These are phyloP conservation scores for Pseudorasbora parva DNA, from an alignment of 2,113 vertebrate genomes.

Conservation along the genomic window DNA sequence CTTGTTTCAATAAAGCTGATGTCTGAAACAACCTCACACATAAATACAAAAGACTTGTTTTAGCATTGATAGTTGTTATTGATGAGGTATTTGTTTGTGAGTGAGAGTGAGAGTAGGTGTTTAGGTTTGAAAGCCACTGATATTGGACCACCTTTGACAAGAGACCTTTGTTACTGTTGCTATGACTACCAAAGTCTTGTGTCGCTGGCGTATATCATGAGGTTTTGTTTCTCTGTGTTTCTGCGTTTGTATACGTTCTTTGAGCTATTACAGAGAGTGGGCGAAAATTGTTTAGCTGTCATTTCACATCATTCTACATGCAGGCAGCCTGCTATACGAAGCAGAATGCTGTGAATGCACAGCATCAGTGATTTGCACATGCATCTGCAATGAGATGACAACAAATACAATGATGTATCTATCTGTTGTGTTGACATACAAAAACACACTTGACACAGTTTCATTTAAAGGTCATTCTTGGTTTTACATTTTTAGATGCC, in stretches of 20 bases:
- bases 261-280: constrained; percentile 15
- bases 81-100: background rate
- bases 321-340: constrained; percentile 21
- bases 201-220: constrained; percentile 33
- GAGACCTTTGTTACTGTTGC: constrained; percentile 46
- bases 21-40: background rate
- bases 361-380: background rate
- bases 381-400: constrained; percentile 17
- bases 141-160: constrained; percentile 35
- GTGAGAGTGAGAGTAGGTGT: background rate
- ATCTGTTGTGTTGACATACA: constrained; percentile 4
- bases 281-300: constrained; percentile 48
- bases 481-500: background rate
- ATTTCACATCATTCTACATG: constrained; percentile 32
- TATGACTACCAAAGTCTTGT: constrained; percentile 51
- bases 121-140: constrained; percentile 39
- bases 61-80: constrained; percentile 13
- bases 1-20: background rate
- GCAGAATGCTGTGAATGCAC: background rate
- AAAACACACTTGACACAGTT: background rate
- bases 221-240: constrained; percentile 15
- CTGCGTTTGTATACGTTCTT: constrained; percentile 2
- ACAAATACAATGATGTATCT: constrained; percentile 5
- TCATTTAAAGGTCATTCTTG: background rate
- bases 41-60: constrained; percentile 15